phyloP scores from a whole-genome alignment of 2,113 vertebrate species.

The Tyto alba region DNA sequence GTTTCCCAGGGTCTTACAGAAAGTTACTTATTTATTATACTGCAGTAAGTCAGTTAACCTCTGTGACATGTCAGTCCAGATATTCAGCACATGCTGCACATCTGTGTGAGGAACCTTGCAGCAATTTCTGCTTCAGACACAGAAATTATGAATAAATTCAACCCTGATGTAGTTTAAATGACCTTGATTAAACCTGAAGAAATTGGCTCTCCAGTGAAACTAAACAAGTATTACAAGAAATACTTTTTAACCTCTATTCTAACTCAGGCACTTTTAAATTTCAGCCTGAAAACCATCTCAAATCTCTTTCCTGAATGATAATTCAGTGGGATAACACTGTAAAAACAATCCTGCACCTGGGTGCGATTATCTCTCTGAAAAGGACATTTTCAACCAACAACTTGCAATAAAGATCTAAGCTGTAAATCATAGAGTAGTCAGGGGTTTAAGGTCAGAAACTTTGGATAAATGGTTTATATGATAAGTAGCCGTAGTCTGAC shows the following conservation, averaged over 20 bases:
- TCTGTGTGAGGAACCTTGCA: not conserved
- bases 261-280: not conserved
- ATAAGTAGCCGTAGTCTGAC: not conserved
- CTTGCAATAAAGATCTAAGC: not conserved
- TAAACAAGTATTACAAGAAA: not conserved
- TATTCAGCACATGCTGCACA: not conserved
- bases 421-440: not conserved
- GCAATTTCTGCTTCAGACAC: not conserved
- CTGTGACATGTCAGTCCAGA: not conserved
- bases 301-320: not conserved
- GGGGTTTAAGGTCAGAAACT: not conserved
- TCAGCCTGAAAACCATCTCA: not conserved
- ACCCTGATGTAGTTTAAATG: not conserved
- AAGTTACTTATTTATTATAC: not conserved
- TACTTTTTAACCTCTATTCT: not conserved
- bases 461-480: not conserved
- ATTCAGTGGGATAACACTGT: not conserved
- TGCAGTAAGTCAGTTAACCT: not conserved
- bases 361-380: not conserved
- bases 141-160: not conserved
- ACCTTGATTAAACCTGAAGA: constrained; percentile 17
- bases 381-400: not conserved
- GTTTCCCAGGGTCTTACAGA: not conserved
- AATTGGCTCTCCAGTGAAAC: not conserved
- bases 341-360: not conserved